Base-by-base conservation (phyloP, 2,888 invertebrate species). In the Plutella xylostella region DNA sequence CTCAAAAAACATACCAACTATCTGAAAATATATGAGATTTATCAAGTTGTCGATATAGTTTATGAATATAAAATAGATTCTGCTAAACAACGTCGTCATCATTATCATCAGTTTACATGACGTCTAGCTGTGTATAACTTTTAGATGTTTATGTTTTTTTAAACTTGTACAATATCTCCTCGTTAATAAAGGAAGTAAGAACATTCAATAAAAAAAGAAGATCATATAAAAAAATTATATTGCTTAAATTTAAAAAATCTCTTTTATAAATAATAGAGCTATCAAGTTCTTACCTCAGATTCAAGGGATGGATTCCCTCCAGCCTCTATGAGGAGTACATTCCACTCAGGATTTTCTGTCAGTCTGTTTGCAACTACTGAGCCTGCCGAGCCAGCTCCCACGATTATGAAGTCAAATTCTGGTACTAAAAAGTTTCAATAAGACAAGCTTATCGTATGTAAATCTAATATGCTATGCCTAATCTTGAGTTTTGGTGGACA, bases 1-100 rank as follows among this genome's bases (percentile, higher is more conserved):
- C 25, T 40, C 14, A 37, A 44, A 41, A 21, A 25, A 86, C 1
- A 87, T 88, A 45, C 79, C 68, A 17, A 68, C 59, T 51, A 19
- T 21, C 42, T 42, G 42, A 20, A 42, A 42, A 37, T 22, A 11
- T 22, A 19, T 40, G 25, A 7, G 17, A 20, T 17, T 15, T 33
- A 3, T 30, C n/a, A n/a, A n/a, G n/a, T n/a, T n/a, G n/a, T n/a
- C n/a, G n/a, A n/a, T n/a, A n/a, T n/a, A n/a, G n/a, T n/a, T n/a
- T n/a, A n/a, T n/a, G n/a, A n/a, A n/a, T n/a, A n/a, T n/a, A n/a
- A n/a, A n/a, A n/a, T n/a, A n/a, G n/a, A n/a, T n/a, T n/a, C n/a
- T n/a, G n/a, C n/a, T n/a, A n/a, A n/a, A n/a, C n/a, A n/a, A n/a
- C n/a, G n/a, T n/a, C n/a, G n/a, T n/a, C n/a, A n/a, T n/a, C n/a